Evolutionary conservation across 2,888 invertebrate species (phyloP).

Genomic region (Aradus depressus): DNA sequence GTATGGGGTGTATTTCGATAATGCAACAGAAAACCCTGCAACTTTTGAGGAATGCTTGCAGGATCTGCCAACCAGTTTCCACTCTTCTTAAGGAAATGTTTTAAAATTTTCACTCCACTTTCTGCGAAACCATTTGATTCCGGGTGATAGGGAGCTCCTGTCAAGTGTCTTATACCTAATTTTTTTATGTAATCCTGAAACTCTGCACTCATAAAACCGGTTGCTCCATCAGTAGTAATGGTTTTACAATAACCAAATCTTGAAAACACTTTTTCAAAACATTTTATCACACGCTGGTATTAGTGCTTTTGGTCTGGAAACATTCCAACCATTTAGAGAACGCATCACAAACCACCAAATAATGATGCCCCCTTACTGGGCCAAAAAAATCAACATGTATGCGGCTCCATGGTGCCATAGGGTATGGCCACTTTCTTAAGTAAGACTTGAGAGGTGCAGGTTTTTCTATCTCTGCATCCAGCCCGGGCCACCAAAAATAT

Average conservation of each 20-base stretch:
- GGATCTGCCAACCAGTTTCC: not conserved
- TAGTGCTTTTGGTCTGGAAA: not conserved
- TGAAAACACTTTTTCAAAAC: slow-evolving; percentile 4
- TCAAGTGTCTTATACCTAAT: slow-evolving; percentile 2
- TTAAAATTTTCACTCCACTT: slow-evolving; percentile 4
- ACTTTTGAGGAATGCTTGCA: not conserved
- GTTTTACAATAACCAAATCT: not conserved
- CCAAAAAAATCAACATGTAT: slow-evolving; percentile 13
- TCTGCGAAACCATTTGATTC: slow-evolving; percentile 10
- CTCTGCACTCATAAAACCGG: slow-evolving; percentile 2
- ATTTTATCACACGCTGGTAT: no score
- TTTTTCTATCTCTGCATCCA: slow-evolving; percentile 9
- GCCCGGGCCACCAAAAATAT: slow-evolving; percentile 4
- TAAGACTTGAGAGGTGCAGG: not conserved
- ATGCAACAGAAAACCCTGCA: slow-evolving; percentile 5
- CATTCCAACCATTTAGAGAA: slow-evolving; percentile 11
- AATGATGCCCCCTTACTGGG: slow-evolving; percentile 1
- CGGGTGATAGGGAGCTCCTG: slow-evolving; percentile 5
- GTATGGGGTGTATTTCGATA: slow-evolving; percentile 11
- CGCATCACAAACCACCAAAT: slow-evolving; percentile 4
- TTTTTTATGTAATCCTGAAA: slow-evolving; percentile 2
- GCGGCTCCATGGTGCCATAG: not conserved
- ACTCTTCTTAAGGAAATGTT: not conserved
- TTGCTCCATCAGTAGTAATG: slow-evolving; percentile 7
- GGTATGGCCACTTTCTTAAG: not conserved